Evolutionary conservation across 2,113 vertebrate species (phyloP).

Genomic region (Herpetotheres cachinnans): DNA sequence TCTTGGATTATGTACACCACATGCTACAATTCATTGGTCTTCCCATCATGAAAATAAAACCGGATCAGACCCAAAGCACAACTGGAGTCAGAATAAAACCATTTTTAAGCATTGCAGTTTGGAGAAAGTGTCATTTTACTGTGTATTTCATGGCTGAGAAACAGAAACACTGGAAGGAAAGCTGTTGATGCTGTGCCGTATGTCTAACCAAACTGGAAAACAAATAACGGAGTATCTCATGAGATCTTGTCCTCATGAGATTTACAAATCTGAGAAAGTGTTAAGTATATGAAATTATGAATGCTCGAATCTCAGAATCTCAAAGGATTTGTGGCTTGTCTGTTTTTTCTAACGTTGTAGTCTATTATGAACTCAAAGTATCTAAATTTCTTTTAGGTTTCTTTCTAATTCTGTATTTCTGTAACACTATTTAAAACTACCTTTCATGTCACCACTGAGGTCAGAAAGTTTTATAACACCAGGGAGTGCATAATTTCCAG

Average conservation of each 20-base stretch:
- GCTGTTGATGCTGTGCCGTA: not conserved
- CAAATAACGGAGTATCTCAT: not conserved
- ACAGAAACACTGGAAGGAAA: conserved; percentile 9
- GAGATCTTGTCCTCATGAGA: not conserved
- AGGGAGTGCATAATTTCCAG: not conserved
- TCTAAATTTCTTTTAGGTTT: not conserved
- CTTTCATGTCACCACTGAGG: not conserved
- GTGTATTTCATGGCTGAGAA: conserved; percentile 2
- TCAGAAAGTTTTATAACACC: not conserved
- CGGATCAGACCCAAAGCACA: not conserved
- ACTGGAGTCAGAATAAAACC: not conserved
- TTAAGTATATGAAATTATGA: not conserved
- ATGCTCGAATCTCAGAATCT: not conserved
- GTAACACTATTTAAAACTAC: not conserved
- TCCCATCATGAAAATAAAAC: not conserved
- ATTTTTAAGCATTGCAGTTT: not conserved
- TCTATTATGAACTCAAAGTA: not conserved
- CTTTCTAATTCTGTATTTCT: not conserved
- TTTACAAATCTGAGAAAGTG: not conserved
- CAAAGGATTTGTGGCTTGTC: not conserved
- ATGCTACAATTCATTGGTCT: not conserved
- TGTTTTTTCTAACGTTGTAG: not conserved
- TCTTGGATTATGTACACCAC: not conserved
- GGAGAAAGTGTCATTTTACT: not conserved
- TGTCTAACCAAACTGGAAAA: conserved; percentile 22